These are phyloP conservation scores for Synanthedon formicaeformis DNA, from an alignment of 2,888 invertebrate genomes.

Conservation along the genomic window DNA sequence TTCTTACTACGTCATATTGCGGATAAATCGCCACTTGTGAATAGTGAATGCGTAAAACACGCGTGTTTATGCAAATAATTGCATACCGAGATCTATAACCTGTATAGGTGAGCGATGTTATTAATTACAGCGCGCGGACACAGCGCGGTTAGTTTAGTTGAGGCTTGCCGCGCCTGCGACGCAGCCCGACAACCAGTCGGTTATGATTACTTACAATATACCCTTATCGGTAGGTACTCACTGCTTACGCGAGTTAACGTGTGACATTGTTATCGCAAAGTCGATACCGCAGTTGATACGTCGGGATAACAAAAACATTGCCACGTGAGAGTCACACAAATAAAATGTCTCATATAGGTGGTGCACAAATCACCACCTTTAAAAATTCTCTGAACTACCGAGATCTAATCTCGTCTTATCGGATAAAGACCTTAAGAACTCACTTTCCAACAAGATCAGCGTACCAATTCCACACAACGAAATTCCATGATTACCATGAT, in stretches of 20 bases:
- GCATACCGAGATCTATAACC: slow-evolving; percentile 32
- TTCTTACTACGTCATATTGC: background rate
- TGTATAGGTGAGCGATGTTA: slow-evolving; percentile 19
- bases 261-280: slow-evolving; percentile 34
- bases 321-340: slow-evolving; percentile 46
- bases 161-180: background rate
- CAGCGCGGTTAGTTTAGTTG: slow-evolving; percentile 3
- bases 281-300: slow-evolving; percentile 29
- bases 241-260: slow-evolving; percentile 10
- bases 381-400: slow-evolving; percentile 31
- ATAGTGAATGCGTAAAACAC: slow-evolving; percentile 14
- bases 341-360: no score
- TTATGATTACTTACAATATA: slow-evolving; percentile 20
- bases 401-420: slow-evolving; percentile 41
- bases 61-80: slow-evolving; percentile 51
- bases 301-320: slow-evolving; percentile 61
- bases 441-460: background rate
- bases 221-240: slow-evolving; percentile 8
- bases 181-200: slow-evolving; percentile 5
- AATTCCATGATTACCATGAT: no score
- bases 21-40: background rate
- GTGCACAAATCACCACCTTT: no score
- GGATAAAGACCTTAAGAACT: slow-evolving; percentile 44
- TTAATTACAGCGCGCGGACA: slow-evolving; percentile 28
- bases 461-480: no score